phyloP scores from a whole-genome alignment of 2,113 vertebrate species.

The Notechis scutatus region DNA sequence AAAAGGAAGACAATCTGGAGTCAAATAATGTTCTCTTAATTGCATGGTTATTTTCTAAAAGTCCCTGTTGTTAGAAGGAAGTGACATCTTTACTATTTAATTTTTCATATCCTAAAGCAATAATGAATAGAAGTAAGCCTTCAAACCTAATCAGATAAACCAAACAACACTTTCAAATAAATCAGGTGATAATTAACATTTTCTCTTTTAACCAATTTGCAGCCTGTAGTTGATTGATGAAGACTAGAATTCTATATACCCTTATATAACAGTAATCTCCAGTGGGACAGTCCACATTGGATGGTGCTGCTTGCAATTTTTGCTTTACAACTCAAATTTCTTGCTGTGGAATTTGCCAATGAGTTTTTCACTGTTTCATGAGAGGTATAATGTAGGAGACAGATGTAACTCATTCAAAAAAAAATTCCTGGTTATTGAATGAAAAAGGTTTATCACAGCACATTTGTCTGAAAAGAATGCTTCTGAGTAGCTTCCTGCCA shows the following conservation, averaged over 20 bases:
- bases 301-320: neutral
- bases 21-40: neutral
- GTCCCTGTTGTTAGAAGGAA: neutral
- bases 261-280: neutral
- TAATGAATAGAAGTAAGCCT: neutral
- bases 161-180: neutral
- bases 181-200: neutral
- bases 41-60: neutral
- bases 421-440: neutral
- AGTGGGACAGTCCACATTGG: neutral
- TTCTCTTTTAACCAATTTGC: neutral
- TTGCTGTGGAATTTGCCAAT: neutral
- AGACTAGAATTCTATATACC: neutral
- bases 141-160: neutral
- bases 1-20: neutral
- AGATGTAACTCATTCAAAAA: neutral
- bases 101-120: neutral
- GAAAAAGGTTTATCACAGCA: neutral
- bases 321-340: neutral
- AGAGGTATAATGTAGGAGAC: neutral
- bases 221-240: neutral
- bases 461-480: neutral
- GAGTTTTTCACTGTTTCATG: neutral
- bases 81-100: neutral
- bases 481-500: neutral